Percentiles rank a stretch among this genome's conserved stretches.
phyloP scores from a whole-genome alignment of 2,888 invertebrate species.

The Colletes collaris region DNA sequence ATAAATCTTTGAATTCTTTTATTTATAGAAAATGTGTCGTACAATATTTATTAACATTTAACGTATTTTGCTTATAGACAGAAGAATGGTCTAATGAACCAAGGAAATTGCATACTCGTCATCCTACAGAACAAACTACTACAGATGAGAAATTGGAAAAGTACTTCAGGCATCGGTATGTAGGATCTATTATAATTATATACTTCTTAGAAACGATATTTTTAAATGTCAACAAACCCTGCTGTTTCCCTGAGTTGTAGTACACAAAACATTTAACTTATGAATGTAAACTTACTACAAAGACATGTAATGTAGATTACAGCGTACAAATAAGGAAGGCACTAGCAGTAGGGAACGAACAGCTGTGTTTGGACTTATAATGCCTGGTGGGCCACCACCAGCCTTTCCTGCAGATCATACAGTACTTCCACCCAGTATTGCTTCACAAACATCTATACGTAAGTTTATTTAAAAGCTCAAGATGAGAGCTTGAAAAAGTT shows the following conservation, averaged over 20 bases:
- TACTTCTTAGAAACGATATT: not conserved
- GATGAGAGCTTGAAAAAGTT: not conserved
- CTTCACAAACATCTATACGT: slow-evolving; percentile 84
- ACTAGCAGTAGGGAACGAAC: slow-evolving; percentile 83
- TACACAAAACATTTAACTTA: too few species aligned
- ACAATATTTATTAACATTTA: not conserved
- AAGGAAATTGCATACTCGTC: slow-evolving; percentile 83
- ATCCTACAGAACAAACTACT: slow-evolving; percentile 80
- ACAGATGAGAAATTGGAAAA: slow-evolving; percentile 86
- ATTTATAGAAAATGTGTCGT: not conserved
- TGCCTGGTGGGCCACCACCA: slow-evolving; percentile 82
- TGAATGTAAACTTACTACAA: not conserved
- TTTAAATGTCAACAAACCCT: too few species aligned
- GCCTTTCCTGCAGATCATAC: slow-evolving; percentile 85
- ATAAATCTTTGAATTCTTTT: not conserved
- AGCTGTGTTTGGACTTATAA: slow-evolving; percentile 82
- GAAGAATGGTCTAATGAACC: slow-evolving; percentile 86
- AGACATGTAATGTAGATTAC: slow-evolving; percentile 82
- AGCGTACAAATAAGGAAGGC: slow-evolving; percentile 86
- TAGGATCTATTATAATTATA: not conserved
- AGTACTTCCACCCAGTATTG: slow-evolving; percentile 83
- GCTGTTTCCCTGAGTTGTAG: too few species aligned
- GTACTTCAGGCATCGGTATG: slow-evolving; percentile 83
- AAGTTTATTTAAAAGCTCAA: slow-evolving; percentile 54
- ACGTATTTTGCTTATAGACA: slow-evolving; percentile 84